phyloP scores from a whole-genome alignment of 2,113 vertebrate genomes.

The Sturnira hondurensis region DNA sequence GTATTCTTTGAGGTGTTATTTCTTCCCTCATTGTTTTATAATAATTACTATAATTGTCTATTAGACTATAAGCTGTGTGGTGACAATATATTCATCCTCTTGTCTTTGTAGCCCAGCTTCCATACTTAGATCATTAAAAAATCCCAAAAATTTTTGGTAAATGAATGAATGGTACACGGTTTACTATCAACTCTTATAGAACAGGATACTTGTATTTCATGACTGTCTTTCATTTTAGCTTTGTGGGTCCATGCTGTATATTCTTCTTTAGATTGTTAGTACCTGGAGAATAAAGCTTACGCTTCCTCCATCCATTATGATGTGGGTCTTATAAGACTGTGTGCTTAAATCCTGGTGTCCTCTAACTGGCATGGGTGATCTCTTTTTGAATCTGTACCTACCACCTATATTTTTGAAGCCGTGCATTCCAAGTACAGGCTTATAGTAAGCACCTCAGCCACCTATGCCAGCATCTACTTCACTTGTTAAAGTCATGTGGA shows the following conservation, averaged over 20 bases:
- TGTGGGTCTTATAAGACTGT: not conserved
- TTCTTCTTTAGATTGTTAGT: not conserved
- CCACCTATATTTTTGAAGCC: not conserved
- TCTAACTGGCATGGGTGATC: not conserved
- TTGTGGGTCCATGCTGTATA: not conserved
- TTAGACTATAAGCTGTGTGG: not conserved
- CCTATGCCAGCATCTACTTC: not conserved
- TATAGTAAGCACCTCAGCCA: not conserved
- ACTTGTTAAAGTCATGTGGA: not conserved
- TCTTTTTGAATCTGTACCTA: not conserved
- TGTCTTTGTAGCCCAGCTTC: not conserved
- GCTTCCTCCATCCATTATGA: not conserved
- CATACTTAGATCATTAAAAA: not conserved
- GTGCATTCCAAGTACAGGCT: not conserved
- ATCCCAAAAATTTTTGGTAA: not conserved
- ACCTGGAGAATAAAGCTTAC: not conserved
- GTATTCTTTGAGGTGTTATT: not conserved
- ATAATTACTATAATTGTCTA: not conserved
- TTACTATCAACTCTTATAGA: not conserved
- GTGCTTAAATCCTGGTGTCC: not conserved
- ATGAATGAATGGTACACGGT: not conserved
- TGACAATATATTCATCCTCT: not conserved
- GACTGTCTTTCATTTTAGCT: not conserved
- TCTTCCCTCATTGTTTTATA: not conserved
- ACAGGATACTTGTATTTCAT: not conserved